Base-by-base conservation (phyloP, 2,888 invertebrate genomes). In the Syritta pipiens region DNA sequence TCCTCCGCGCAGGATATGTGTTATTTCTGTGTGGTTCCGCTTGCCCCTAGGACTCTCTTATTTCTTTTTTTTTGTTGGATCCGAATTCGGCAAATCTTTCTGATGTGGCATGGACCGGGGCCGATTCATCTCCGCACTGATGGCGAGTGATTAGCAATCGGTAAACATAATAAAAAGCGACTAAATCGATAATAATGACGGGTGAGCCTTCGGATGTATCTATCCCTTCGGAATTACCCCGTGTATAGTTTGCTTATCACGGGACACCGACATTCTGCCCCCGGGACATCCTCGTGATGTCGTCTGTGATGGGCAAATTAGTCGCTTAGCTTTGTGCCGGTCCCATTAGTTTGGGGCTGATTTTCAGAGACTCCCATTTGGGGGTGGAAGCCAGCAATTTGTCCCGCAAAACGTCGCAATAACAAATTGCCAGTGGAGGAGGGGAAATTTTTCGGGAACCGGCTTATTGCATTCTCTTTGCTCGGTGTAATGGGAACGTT, bases 131-230 rank as follows among this genome's bases (percentile, higher is more conserved):
- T 77, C 62, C 4, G 40, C 32, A 51, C 44, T 48, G 53, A 46
- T 59, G 59, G 49, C 63, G 12, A 67, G 59, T 77, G 77, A 77
- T 77, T 77, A 77, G 65, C 59, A 51, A 72, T 65, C 72, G 77
- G 72, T 77, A 77, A 77, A 77, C 51, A 77, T 60, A 48, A 71
- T 63, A 76, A 68, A 53, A 71, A 59, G 55, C 32, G 51, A 59
- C 57, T 46, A 65, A 72, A 60, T 65, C 72, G 48, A 35, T 51
- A 55, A 35, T 26, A 42, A 62, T 28, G 35, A 49, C 35, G 32
- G 19, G 10, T n/a, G n/a, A n/a, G n/a, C n/a, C 35, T 35, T 51
- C 40, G 19, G 14, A 46, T 57, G 35, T 55, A 53, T 26, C 44
- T 40, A 53, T 57, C 46, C 51, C 32, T 2, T 76, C 9, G n/a